Conservation (phyloP, 2,113 vertebrate species). For the Hippocampus zosterae region DNA sequence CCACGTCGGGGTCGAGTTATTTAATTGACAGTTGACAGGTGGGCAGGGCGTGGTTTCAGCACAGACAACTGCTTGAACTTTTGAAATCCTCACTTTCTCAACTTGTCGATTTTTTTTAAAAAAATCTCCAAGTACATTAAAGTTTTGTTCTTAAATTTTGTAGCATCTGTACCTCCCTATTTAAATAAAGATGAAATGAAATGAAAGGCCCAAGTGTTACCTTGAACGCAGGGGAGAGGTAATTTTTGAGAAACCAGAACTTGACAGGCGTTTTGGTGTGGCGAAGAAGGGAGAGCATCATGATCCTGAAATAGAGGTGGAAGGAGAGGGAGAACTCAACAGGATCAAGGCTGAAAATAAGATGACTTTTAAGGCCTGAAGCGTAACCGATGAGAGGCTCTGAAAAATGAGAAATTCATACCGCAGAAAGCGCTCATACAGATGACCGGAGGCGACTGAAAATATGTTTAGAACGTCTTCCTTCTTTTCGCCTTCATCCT, state of each 20-base stretch:
- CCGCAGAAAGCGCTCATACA: slow-evolving; percentile 97
- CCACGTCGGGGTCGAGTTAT: no score
- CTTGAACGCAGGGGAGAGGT: slow-evolving; percentile 96
- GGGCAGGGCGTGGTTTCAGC: no score
- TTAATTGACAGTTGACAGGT: no score
- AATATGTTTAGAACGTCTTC: slow-evolving; percentile 88
- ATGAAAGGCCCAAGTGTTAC: slow-evolving; percentile 53
- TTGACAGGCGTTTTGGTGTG: slow-evolving; percentile 93
- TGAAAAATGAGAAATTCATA: slow-evolving; percentile 47
- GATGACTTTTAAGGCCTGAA: neutral
- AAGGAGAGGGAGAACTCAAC: neutral
- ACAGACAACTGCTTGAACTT: no score
- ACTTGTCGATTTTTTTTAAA: no score
- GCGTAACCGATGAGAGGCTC: neutral
- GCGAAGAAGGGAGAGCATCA: slow-evolving; percentile 94
- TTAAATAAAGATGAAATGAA: no score
- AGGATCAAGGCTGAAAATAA: slow-evolving; percentile 15
- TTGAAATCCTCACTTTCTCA: no score
- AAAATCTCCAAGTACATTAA: no score
- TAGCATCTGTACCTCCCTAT: no score
- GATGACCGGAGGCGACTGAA: slow-evolving; percentile 94
- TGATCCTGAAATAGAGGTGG: slow-evolving; percentile 79
- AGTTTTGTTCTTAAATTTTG: no score
- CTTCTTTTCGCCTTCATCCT: slow-evolving; percentile 70
- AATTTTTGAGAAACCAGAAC: slow-evolving; percentile 99